phyloP scores from a whole-genome alignment of 1,140 invertebrate species.

The Dinoponera quadriceps region DNA sequence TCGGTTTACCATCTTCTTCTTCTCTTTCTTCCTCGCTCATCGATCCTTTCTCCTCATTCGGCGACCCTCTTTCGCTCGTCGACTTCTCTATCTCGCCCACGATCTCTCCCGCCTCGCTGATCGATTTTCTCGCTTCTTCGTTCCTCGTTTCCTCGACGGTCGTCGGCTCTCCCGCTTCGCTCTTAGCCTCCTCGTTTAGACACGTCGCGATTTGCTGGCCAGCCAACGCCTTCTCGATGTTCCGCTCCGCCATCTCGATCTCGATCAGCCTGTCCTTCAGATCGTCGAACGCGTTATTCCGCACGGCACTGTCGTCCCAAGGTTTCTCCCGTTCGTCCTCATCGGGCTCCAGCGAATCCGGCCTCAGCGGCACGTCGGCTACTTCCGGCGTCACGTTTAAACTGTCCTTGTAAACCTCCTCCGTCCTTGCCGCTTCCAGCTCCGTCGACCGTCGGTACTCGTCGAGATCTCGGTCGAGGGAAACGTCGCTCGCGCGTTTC shows the following conservation, averaged over 20 bases:
- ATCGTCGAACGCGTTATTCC: slow-evolving; percentile 28
- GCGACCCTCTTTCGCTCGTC: not conserved
- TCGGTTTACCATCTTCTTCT: not conserved
- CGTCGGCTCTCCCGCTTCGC: slow-evolving; percentile 11
- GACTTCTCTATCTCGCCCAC: slow-evolving; percentile 12
- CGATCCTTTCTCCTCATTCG: not conserved
- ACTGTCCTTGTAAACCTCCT: slow-evolving; percentile 76
- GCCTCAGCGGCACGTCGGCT: slow-evolving; percentile 46
- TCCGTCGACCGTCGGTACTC: not conserved
- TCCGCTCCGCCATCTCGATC: slow-evolving; percentile 73
- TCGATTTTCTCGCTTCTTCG: not conserved
- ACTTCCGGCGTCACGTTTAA: slow-evolving; percentile 76
- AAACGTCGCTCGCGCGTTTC: not conserved
- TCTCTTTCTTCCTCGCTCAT: slow-evolving; percentile 2
- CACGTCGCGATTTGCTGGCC: slow-evolving; percentile 6
- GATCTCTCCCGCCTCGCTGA: slow-evolving; percentile 13
- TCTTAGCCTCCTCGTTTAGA: slow-evolving; percentile 22
- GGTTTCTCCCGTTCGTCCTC: slow-evolving; percentile 18
- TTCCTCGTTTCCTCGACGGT: slow-evolving; percentile 25
- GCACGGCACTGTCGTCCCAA: not conserved
- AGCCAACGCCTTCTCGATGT: slow-evolving; percentile 71
- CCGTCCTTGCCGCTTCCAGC: slow-evolving; percentile 15
- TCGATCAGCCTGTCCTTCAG: slow-evolving; percentile 75
- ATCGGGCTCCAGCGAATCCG: slow-evolving; percentile 72
- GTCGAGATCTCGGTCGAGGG: not conserved